These are phyloP conservation scores for Onychomys arenicola DNA, from an alignment of 2,797 vertebrate species.

Conservation along the genomic window DNA sequence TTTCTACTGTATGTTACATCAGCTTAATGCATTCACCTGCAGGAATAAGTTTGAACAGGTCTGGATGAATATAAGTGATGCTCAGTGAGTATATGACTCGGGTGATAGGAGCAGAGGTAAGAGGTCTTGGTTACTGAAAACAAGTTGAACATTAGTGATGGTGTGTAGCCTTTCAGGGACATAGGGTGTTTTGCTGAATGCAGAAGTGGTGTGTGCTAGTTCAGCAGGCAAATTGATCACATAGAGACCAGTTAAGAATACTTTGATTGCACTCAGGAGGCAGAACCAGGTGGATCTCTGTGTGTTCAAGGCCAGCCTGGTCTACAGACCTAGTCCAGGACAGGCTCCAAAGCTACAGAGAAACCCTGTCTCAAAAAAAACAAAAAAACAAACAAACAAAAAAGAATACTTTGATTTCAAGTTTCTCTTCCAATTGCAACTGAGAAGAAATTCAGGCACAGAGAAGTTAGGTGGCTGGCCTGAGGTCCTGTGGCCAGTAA, in stretches of 20 bases:
- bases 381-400: too few relatives aligned
- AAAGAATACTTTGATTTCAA: not conserved
- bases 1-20: not conserved
- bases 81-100: not conserved
- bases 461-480: not conserved
- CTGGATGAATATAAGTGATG: not conserved
- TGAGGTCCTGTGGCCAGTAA: slow-evolving; percentile 1
- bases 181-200: not conserved
- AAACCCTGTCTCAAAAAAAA: too few relatives aligned
- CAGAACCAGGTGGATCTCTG: too few relatives aligned
- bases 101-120: not conserved
- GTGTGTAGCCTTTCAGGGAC: not conserved
- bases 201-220: not conserved
- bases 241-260: not conserved
- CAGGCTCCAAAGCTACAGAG: too few relatives aligned
- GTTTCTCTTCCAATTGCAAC: not conserved
- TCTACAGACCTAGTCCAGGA: too few relatives aligned
- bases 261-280: too few relatives aligned
- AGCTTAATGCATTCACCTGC: not conserved
- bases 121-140: too few relatives aligned
- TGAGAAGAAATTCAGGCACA: not conserved
- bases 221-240: not conserved
- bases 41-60: not conserved
- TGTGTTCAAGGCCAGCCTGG: too few relatives aligned
- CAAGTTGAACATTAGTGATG: not conserved